Base-by-base conservation (phyloP, 2,888 invertebrate genomes). In the Zaprionus lineosus region DNA sequence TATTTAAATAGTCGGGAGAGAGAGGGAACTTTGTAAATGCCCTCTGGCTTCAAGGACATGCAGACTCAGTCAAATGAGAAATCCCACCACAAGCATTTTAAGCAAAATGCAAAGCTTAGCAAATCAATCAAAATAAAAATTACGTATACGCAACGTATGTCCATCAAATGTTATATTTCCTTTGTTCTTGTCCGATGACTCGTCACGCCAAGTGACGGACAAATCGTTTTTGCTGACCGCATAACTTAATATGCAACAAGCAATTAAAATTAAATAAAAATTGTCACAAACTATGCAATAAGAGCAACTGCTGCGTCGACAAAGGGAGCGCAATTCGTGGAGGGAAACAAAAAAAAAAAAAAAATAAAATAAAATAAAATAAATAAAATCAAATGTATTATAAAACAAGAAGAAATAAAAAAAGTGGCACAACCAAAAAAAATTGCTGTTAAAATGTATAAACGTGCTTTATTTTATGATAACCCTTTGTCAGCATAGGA, bases 391-490 rank as follows among this genome's bases (percentile, higher is more conserved):
- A 28, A 7, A 28, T 28, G n/a, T 28, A 47, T n/a, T n/a, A n/a
- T n/a, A 28, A 37, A 7, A 39, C 31, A 29, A 33, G 50, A 31
- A 19, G 24, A 24, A 33, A 46, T 9, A 6, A 7, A 6, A 21
- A 12, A 33, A 2, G 9, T 24, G n/a, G 36, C 28, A 29, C 28
- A 28, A 8, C 4, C 3, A 28, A 7, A 28, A 7, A 28, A 7
- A n/a, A 7, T 41, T 59, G 50, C 57, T 52, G 58, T 67, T 53
- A 43, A 78, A 63, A 77, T 58, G 72, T 59, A 79, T 50, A 65
- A 73, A 75, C 75, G 82, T 78, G 75, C 82, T 78, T 78, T 78
- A 82, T 78, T 82, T 82, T 82, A 78, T 82, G 83, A 78, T 78
- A 82, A 73, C 73, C 57, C 73, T 82, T 82, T 78, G 79, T 82